These are phyloP conservation scores for Agapostemon virescens DNA, from an alignment of 2,888 invertebrate genomes.

Conservation along the genomic window DNA sequence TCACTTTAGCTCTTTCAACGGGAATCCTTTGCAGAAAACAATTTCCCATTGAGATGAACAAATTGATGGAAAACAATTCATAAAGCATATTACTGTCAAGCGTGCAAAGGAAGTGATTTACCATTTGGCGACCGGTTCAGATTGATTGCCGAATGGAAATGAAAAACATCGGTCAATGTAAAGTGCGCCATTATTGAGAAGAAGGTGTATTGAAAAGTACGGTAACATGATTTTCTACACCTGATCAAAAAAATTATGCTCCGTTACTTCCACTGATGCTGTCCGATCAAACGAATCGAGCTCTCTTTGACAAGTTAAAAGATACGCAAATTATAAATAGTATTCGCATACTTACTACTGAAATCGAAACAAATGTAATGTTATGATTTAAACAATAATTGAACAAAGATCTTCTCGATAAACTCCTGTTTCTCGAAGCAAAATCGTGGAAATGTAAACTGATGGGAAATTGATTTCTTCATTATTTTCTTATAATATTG, in stretches of 20 bases:
- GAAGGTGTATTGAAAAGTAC: background rate
- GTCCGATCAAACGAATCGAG: background rate
- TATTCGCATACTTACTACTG: background rate
- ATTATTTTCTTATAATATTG: background rate
- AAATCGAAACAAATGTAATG: background rate
- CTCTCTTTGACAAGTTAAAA: background rate
- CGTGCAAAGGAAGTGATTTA: slow-evolving; percentile 16
- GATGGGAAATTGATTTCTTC: background rate
- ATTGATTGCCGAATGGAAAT: slow-evolving; percentile 12
- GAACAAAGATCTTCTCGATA: background rate
- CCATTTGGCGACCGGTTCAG: background rate
- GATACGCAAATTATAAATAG: background rate
- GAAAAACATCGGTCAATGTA: background rate
- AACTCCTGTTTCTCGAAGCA: background rate
- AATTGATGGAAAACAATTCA: slow-evolving; percentile 44
- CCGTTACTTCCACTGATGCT: background rate
- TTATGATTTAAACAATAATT: background rate
- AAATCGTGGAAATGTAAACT: background rate
- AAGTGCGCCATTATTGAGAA: background rate
- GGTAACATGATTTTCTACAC: background rate
- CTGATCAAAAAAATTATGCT: background rate
- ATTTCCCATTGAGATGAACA: slow-evolving; percentile 22
- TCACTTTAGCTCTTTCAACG: slow-evolving; percentile 25
- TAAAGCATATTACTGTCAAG: slow-evolving; percentile 26
- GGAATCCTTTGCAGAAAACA: slow-evolving; percentile 24